phyloP scores from a whole-genome alignment of 2,888 invertebrate species.

The Mechanitis mazaeus region DNA sequence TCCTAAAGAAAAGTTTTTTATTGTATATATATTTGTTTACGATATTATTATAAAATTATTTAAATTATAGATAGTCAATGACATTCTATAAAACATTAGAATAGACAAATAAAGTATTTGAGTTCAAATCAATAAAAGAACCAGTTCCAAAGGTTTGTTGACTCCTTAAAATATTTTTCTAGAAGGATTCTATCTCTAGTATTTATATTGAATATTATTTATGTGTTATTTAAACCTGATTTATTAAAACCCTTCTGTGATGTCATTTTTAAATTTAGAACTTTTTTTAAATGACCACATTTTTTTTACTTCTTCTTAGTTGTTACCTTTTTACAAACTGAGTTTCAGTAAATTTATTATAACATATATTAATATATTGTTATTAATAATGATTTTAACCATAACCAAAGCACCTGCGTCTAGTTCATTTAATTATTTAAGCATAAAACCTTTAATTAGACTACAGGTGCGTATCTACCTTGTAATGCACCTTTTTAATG shows the following conservation, averaged over 20 bases:
- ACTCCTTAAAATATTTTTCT: conserved; percentile 62
- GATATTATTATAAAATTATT: conserved; percentile 8
- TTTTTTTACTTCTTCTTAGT: no score
- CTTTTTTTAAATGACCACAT: no score
- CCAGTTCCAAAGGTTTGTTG: conserved; percentile 69
- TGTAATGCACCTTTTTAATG: conserved; percentile 68
- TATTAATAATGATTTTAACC: conserved; percentile 70
- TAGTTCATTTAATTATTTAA: conserved; percentile 70
- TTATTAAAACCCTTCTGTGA: background rate
- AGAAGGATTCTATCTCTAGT: conserved; percentile 44
- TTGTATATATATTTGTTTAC: background rate
- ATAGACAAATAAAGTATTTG: conserved; percentile 62
- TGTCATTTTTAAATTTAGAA: background rate
- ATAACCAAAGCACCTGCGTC: conserved; percentile 60
- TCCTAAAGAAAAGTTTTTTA: no score
- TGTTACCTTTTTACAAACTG: conserved; percentile 35
- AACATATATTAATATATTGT: conserved; percentile 53
- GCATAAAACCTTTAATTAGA: conserved; percentile 75
- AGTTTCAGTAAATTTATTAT: conserved; percentile 12
- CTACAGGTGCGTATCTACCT: conserved; percentile 65
- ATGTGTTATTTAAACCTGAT: no score
- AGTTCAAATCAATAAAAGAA: conserved; percentile 66
- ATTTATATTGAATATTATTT: background rate
- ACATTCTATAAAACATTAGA: conserved; percentile 35
- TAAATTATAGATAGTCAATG: conserved; percentile 29